Percentiles rank a stretch among this genome's conserved stretches.
phyloP scores from a whole-genome alignment of 2,888 invertebrate genomes.

The Gandaritis pyraliata region DNA sequence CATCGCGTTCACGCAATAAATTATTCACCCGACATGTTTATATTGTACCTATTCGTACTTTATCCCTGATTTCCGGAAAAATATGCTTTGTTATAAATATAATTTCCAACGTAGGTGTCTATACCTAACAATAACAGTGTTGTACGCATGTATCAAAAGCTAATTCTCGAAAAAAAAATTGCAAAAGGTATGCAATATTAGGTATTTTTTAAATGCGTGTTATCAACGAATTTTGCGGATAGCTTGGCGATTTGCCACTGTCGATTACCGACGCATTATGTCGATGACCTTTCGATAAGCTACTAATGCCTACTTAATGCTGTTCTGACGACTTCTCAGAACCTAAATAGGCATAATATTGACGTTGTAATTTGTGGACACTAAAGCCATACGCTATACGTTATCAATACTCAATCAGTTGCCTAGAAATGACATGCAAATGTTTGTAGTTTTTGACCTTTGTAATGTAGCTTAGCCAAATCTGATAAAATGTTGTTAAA shows the following conservation, averaged over 20 bases:
- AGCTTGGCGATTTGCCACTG: conserved; percentile 19
- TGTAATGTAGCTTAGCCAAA: no score
- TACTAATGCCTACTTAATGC: conserved; percentile 34
- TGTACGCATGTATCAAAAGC: no score
- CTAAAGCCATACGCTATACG: not conserved
- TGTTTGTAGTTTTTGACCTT: no score
- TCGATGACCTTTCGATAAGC: conserved; percentile 33
- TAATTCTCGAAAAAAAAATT: no score
- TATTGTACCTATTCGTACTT: not conserved
- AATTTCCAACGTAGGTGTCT: not conserved
- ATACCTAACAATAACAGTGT: no score
- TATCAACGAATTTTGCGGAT: not conserved
- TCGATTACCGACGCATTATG: conserved; percentile 29
- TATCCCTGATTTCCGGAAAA: not conserved
- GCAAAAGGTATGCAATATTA: no score
- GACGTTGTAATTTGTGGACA: not conserved
- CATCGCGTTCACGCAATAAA: not conserved
- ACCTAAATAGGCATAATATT: conserved; percentile 12
- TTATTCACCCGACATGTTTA: not conserved
- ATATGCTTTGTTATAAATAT: not conserved
- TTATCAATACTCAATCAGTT: no score
- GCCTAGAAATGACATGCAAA: no score
- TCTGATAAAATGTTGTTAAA: no score
- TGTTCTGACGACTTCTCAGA: conserved; percentile 38
- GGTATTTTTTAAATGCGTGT: no score